A percentile compares a stretch with the other conserved stretches of the same genome.
phyloP scores from a whole-genome alignment of 1,140 invertebrate genomes.

The Solenopsis fugax region DNA sequence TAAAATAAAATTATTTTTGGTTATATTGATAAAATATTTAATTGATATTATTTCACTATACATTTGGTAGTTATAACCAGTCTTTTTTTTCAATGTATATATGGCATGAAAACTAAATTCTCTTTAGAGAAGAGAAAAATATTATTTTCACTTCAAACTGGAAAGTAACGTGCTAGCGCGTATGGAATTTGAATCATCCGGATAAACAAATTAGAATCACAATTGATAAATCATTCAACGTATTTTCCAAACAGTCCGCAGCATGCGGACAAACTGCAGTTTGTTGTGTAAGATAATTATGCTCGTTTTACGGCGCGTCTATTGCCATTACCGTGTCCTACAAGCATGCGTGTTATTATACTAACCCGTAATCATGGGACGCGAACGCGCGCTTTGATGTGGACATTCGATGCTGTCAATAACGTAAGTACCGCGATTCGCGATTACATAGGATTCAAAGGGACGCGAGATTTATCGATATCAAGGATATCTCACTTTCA shows the following conservation, averaged over 20 bases:
- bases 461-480: constrained; percentile 68
- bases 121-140: neutral
- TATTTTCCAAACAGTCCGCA: constrained; percentile 7
- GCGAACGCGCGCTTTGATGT: constrained; percentile 26
- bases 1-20: no score
- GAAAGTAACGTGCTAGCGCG: neutral
- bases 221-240: constrained; percentile 9
- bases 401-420: constrained; percentile 49
- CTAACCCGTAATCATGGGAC: constrained; percentile 33
- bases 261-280: neutral
- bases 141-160: neutral
- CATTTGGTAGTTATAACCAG: no score
- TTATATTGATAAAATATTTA: no score
- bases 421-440: constrained; percentile 32
- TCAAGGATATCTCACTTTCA: constrained; percentile 64
- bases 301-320: constrained; percentile 1
- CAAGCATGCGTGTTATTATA: neutral
- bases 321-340: constrained; percentile 17
- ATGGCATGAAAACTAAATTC: neutral
- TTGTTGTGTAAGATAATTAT: constrained; percentile 3
- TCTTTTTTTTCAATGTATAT: no score
- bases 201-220: constrained; percentile 7
- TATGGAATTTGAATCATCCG: neutral
- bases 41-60: no score
- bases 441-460: constrained; percentile 63